Percentiles rank a stretch among this genome's conserved stretches.
Conservation (phyloP, 2,113 vertebrate species). For the Colinus virginianus region DNA sequence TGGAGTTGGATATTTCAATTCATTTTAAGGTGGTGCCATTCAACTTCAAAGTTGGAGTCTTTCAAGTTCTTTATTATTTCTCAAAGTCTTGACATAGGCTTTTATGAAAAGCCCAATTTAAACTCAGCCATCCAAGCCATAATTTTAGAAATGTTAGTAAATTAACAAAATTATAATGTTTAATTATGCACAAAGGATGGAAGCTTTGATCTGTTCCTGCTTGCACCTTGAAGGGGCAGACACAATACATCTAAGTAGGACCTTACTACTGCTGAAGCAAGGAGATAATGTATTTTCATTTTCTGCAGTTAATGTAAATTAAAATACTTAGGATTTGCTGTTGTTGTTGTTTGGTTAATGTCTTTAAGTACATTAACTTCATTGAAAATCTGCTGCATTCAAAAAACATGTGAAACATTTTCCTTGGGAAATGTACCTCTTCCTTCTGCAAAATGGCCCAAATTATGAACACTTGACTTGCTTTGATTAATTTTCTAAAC, state of each 20-base stretch:
- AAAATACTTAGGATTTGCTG: not conserved
- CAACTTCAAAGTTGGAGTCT: not conserved
- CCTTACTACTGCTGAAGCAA: not conserved
- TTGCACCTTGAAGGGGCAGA: not conserved
- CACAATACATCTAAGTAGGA: not conserved
- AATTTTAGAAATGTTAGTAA: not conserved
- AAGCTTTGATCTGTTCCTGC: not conserved
- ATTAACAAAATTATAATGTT: not conserved
- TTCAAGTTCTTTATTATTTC: not conserved
- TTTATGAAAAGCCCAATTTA: not conserved
- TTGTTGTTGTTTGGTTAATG: not conserved
- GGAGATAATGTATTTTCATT: not conserved
- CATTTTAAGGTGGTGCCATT: not conserved
- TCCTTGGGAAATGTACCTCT: not conserved
- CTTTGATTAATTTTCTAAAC: not conserved
- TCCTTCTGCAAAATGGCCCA: not conserved
- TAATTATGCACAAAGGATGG: not conserved
- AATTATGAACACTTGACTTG: not conserved
- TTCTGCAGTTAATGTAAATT: not conserved
- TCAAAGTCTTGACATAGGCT: not conserved
- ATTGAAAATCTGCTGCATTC: not conserved
- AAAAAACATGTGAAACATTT: not conserved
- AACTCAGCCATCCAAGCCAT: not conserved
- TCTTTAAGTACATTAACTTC: not conserved
- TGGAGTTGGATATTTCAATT: not conserved